Conservation (phyloP, 2,888 invertebrate genomes). For the Hirtodrosophila trivittata region DNA sequence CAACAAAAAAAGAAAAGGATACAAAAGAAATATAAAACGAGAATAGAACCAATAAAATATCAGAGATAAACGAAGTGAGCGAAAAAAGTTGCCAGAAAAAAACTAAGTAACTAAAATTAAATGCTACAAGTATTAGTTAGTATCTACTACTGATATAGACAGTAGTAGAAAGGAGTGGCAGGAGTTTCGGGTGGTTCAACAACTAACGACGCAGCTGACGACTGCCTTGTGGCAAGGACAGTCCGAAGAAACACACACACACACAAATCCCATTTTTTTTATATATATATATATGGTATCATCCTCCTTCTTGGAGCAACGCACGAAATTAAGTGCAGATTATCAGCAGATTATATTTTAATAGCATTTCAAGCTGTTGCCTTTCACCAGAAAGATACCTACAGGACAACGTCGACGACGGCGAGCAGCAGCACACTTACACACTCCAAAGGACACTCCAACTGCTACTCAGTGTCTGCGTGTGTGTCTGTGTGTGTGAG, state of each 20-base stretch:
- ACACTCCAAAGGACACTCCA: constrained; percentile 31
- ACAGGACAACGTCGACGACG: constrained; percentile 26
- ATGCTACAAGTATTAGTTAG: constrained; percentile 31
- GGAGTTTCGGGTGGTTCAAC: background rate
- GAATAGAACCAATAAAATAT: constrained; percentile 31
- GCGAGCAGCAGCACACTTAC: background rate
- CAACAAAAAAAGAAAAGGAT: constrained; percentile 26
- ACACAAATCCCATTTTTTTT: background rate
- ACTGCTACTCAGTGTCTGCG: constrained; percentile 26
- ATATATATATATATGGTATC: too few species aligned
- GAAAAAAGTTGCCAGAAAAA: constrained; percentile 30
- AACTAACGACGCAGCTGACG: constrained; percentile 60
- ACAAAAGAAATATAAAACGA: constrained; percentile 27
- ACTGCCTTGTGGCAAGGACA: constrained; percentile 42
- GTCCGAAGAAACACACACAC: constrained; percentile 15
- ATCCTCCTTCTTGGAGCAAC: constrained; percentile 43
- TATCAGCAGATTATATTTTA: constrained; percentile 81
- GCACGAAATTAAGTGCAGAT: constrained; percentile 78
- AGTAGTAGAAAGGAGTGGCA: constrained; percentile 7
- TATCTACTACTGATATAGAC: constrained; percentile 10
- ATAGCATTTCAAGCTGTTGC: constrained; percentile 80
- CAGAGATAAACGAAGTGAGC: constrained; percentile 52
- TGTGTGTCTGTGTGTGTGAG: constrained; percentile 11
- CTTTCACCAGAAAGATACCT: constrained; percentile 46
- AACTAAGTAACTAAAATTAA: constrained; percentile 42